These are phyloP conservation scores for Cosmorhoe ocellata DNA, from an alignment of 2,888 invertebrate genomes.

Conservation along the genomic window DNA sequence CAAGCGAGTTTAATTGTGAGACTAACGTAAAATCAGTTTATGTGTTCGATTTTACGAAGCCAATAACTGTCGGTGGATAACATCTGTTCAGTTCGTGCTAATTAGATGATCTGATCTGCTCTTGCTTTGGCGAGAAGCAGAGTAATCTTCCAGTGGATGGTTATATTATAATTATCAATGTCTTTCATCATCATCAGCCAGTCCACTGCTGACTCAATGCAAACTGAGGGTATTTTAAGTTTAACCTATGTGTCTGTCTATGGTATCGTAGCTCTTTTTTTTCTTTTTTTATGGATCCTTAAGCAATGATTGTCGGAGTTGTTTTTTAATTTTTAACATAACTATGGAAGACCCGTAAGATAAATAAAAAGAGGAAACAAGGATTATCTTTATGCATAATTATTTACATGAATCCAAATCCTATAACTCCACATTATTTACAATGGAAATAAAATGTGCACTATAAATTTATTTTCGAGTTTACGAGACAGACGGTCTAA, in stretches of 20 bases:
- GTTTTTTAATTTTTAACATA: too few species aligned
- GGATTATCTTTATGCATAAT: too few species aligned
- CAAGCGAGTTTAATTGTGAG: slow-evolving; percentile 17
- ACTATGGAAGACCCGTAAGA: too few species aligned
- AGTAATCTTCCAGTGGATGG: not conserved
- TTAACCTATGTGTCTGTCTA: too few species aligned
- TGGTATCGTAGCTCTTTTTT: too few species aligned
- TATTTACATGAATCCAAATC: slow-evolving; percentile 17
- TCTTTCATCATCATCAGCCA: too few species aligned
- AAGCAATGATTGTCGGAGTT: too few species aligned
- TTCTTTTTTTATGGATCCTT: too few species aligned
- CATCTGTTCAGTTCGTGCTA: slow-evolving; percentile 4
- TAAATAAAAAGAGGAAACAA: too few species aligned
- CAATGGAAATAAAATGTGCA: slow-evolving; percentile 25
- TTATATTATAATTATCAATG: too few species aligned
- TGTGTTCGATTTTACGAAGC: slow-evolving; percentile 12
- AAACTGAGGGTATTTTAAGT: too few species aligned
- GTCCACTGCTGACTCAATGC: too few species aligned
- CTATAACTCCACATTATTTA: slow-evolving; percentile 26
- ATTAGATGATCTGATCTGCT: slow-evolving; percentile 10
- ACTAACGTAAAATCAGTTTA: slow-evolving; percentile 23
- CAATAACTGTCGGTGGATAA: slow-evolving; percentile 7
- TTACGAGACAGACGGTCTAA: slow-evolving; percentile 35
- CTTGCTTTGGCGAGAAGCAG: not conserved
- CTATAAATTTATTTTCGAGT: slow-evolving; percentile 33